Percentiles rank a stretch among this genome's conserved stretches.
These are phyloP conservation scores for Octomys mimax DNA, from an alignment of 2,797 vertebrate genomes.

Conservation along the genomic window DNA sequence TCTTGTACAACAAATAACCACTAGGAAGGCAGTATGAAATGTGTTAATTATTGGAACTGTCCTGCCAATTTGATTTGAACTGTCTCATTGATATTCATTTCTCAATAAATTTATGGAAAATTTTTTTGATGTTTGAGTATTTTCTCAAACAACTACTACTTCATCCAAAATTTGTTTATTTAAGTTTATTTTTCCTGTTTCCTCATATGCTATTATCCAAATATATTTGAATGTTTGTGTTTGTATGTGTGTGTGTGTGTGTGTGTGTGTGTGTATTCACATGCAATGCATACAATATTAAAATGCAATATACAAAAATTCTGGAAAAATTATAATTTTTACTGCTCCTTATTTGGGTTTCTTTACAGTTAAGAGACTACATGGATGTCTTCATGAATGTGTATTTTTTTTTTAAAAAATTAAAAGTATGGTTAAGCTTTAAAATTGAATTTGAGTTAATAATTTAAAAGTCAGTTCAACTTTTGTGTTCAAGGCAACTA, in stretches of 20 bases:
- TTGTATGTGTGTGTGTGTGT: neutral
- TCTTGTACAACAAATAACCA: too few species aligned
- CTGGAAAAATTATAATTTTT: neutral
- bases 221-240: too few species aligned
- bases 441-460: neutral
- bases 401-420: neutral
- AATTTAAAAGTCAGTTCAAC: conserved; percentile 23
- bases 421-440: conserved; percentile 2
- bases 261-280: too few species aligned
- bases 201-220: neutral
- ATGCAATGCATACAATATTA: neutral
- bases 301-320: neutral
- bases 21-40: too few species aligned
- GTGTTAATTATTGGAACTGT: too few species aligned
- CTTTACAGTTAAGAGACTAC: neutral
- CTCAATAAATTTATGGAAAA: too few species aligned
- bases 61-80: too few species aligned
- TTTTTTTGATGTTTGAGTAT: neutral
- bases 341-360: neutral
- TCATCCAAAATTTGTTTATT: neutral
- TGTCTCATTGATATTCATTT: too few species aligned
- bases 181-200: neutral
- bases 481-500: neutral
- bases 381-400: neutral
- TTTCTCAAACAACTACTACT: conserved; percentile 20